These are phyloP conservation scores for Salarias fasciatus DNA, from an alignment of 2,797 vertebrate species.

Conservation along the genomic window DNA sequence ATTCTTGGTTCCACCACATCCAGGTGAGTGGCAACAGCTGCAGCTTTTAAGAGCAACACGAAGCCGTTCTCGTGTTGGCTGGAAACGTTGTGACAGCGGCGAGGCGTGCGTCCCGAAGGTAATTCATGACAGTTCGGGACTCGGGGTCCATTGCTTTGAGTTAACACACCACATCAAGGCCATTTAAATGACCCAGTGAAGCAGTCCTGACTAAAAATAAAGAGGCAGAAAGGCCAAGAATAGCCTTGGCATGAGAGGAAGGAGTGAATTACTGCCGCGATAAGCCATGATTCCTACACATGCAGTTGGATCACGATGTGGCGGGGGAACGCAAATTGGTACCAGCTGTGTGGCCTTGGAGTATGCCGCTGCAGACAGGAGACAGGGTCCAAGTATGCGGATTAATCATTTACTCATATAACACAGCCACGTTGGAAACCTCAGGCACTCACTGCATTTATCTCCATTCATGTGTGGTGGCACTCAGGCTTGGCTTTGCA, in stretches of 20 bases:
- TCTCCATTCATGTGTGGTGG: constrained; percentile 79
- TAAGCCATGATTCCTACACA: constrained; percentile 83
- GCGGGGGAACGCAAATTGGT: constrained; percentile 82
- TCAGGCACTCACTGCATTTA: constrained; percentile 83
- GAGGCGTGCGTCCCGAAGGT: constrained; percentile 44
- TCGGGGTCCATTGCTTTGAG: constrained; percentile 48
- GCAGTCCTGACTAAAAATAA: constrained; percentile 82
- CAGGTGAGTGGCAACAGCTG: constrained; percentile 68
- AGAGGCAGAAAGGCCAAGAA: constrained; percentile 78
- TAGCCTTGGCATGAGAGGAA: constrained; percentile 78
- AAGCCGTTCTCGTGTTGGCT: constrained; percentile 33
- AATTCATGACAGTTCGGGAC: constrained; percentile 58
- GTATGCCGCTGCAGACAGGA: constrained; percentile 78
- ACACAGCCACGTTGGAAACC: constrained; percentile 81
- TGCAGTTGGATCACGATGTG: constrained; percentile 76
- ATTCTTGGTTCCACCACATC: constrained; percentile 41
- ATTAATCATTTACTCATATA: constrained; percentile 86
- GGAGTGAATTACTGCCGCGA: constrained; percentile 81
- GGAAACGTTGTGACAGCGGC: constrained; percentile 31
- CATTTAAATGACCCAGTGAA: constrained; percentile 80
- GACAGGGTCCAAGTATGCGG: constrained; percentile 81
- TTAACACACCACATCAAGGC: constrained; percentile 71
- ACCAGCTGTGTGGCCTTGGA: constrained; percentile 84
- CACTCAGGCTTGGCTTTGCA: constrained; percentile 57
- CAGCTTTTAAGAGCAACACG: constrained; percentile 46